These are phyloP conservation scores for Meleagris gallopavo DNA, from an alignment of 2,113 vertebrate genomes.

Conservation along the genomic window DNA sequence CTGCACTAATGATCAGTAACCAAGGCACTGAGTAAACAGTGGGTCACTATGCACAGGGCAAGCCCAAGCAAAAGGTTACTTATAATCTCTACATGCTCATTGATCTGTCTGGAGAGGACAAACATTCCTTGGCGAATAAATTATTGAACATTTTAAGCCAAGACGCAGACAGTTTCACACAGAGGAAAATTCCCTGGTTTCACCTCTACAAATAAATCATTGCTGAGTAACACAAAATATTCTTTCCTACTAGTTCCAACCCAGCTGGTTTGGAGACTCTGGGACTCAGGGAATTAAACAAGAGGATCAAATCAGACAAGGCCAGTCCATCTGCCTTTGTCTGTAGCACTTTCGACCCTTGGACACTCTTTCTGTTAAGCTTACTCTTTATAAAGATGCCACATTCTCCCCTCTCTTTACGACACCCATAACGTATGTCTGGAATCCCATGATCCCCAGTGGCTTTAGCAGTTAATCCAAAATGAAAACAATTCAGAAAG, in stretches of 20 bases:
- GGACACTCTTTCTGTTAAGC: not conserved
- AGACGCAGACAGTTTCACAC: constrained; percentile 46
- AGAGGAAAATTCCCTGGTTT: constrained; percentile 49
- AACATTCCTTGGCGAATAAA: constrained; percentile 40
- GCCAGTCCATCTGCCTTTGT: constrained; percentile 31
- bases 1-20: constrained; percentile 14
- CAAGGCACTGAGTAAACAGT: constrained; percentile 34
- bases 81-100: not conserved
- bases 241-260: constrained; percentile 13
- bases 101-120: constrained; percentile 34
- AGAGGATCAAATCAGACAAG: constrained; percentile 15
- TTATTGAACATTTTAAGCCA: not conserved
- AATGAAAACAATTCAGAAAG: not conserved
- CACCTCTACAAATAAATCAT: constrained; percentile 63
- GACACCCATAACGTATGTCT: not conserved
- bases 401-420: not conserved
- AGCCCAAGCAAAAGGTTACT: constrained; percentile 43
- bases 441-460: not conserved
- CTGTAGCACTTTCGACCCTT: not conserved
- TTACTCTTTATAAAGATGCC: constrained; percentile 7
- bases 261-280: constrained; percentile 43
- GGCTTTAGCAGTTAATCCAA: not conserved
- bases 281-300: constrained; percentile 14
- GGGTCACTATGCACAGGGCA: constrained; percentile 3
- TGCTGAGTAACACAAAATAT: constrained; percentile 32